These are phyloP conservation scores for Dasypolia templi DNA, from an alignment of 2,888 invertebrate genomes.

Conservation along the genomic window DNA sequence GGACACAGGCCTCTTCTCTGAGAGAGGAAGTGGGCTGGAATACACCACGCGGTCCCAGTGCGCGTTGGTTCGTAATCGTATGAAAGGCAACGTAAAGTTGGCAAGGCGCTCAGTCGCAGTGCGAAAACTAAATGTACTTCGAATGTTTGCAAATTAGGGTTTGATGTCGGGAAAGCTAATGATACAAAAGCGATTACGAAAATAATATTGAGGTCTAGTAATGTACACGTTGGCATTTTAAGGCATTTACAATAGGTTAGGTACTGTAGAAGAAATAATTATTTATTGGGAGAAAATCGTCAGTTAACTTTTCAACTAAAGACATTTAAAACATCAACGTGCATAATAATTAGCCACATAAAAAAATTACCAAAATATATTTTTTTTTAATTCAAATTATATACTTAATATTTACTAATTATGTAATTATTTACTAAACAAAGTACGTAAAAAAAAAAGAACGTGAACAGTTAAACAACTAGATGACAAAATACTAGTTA, in stretches of 20 bases:
- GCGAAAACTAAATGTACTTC: slow-evolving; percentile 29
- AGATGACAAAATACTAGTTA: slow-evolving; percentile 52
- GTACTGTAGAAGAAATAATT: neutral
- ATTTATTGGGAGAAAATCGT: neutral
- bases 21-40: too few relatives aligned
- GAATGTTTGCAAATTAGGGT: slow-evolving; percentile 23
- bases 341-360: neutral
- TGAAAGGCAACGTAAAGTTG: neutral
- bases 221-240: slow-evolving; percentile 38
- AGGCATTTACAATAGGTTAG: neutral
- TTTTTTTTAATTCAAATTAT: too few relatives aligned
- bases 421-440: slow-evolving; percentile 9
- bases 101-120: slow-evolving; percentile 32
- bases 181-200: slow-evolving; percentile 65
- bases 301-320: neutral
- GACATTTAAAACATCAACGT: slow-evolving; percentile 28
- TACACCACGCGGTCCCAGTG: too few relatives aligned
- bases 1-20: too few relatives aligned
- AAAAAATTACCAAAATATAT: neutral
- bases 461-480: slow-evolving; percentile 32
- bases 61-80: too few relatives aligned
- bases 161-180: slow-evolving; percentile 46
- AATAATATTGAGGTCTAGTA: slow-evolving; percentile 36
- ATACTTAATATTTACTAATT: too few relatives aligned
- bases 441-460: neutral